Conservation (phyloP, 2,888 invertebrate species). For the Tortricodes alternella region DNA sequence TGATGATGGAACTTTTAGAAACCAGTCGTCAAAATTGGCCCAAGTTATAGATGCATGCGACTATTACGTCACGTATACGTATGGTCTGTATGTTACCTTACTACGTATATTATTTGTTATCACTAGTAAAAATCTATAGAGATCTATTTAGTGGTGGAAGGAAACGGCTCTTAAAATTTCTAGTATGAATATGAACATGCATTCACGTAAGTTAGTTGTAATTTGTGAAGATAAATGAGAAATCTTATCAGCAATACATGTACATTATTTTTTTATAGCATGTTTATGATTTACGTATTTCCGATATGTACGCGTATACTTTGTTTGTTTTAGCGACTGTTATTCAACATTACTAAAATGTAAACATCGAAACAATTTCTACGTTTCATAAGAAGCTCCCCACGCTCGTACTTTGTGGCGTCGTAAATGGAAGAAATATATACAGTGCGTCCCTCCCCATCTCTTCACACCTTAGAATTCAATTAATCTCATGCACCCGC, state of each 20-base stretch:
- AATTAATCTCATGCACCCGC: constrained; percentile 74
- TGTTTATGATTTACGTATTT: too few species aligned
- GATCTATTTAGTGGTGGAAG: background rate
- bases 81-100: background rate
- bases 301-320: too few species aligned
- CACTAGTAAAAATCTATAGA: constrained; percentile 1
- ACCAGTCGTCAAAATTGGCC: constrained; percentile 46
- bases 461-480: constrained; percentile 79
- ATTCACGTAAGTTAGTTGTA: background rate
- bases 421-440: constrained; percentile 46
- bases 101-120: background rate
- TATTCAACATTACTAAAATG: too few species aligned
- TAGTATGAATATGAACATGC: constrained; percentile 15
- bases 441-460: constrained; percentile 49
- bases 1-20: constrained; percentile 61
- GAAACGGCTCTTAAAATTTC: background rate
- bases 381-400: too few species aligned
- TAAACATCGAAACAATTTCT: too few species aligned
- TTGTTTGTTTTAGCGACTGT: too few species aligned
- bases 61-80: background rate
- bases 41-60: constrained; percentile 37
- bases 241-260: too few species aligned
- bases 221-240: background rate
- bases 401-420: constrained; percentile 32
- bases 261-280: too few species aligned